A percentile compares a stretch with the other conserved stretches of the same genome.
These are phyloP conservation scores for Pandemis corylana DNA, from an alignment of 2,888 invertebrate species.

Conservation along the genomic window DNA sequence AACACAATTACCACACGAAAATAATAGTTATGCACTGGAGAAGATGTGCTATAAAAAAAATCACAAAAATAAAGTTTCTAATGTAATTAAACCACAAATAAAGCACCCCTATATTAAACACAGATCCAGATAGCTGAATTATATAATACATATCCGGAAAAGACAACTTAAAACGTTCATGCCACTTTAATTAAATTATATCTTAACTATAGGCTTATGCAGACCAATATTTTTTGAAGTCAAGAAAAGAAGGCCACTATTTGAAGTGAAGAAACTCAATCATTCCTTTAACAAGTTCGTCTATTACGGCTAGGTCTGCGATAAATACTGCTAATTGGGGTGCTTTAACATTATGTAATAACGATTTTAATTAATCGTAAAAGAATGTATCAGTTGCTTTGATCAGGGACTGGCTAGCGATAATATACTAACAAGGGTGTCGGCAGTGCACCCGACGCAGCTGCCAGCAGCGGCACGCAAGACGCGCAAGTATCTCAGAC, in stretches of 20 bases:
- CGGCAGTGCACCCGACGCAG: not conserved
- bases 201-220: not conserved
- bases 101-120: conserved; percentile 17
- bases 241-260: not conserved
- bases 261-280: too few relatives aligned
- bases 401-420: conserved; percentile 8
- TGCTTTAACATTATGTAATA: not conserved
- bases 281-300: too few relatives aligned
- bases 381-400: not conserved
- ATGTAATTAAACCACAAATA: not conserved
- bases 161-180: not conserved
- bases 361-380: not conserved
- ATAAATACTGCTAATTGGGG: not conserved
- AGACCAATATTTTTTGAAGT: not conserved
- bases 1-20: conserved; percentile 2
- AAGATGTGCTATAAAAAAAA: not conserved
- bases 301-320: not conserved
- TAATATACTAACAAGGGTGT: not conserved
- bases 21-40: not conserved
- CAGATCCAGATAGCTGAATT: conserved; percentile 13
- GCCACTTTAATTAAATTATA: not conserved
- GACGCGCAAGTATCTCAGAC: not conserved
- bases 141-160: not conserved
- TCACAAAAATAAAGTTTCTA: conserved; percentile 11
- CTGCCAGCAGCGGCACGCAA: conserved; percentile 1